Base-by-base conservation (phyloP, 1,140 invertebrate genomes). In the Lordiphosa stackelbergi region DNA sequence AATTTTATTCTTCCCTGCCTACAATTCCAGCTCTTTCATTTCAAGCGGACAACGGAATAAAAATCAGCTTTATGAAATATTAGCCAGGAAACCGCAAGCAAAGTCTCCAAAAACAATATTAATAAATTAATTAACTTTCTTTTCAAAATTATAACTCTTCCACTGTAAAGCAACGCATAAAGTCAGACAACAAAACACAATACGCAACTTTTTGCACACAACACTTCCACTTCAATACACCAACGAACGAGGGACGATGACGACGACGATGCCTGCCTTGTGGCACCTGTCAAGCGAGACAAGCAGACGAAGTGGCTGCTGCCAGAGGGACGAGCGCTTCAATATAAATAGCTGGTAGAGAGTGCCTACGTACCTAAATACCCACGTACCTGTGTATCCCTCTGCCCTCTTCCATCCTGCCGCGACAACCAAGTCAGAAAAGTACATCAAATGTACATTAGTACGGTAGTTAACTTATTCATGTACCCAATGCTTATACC, bases 381-480 rank as follows among this genome's bases (percentile, higher is more conserved):
- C 24, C 11, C 13, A 12, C 28, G 13, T 34, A n/a, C 38, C 24
- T n/a, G 13, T 11, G 13, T 51, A 47, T 45, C 55, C 60, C 61
- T 51, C 48, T 35, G 36, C 43, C 7, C 28, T 34, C 16, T 28
- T 28, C 5, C 28, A 31, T 8, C 7, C 28, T 37, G n/a, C 22
- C 37, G 16, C 37, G 53, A 5, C 45, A 47, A 28, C 42, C 41
- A 35, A 22, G 28, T 61, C 56, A 66, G 62, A 70, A 73, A 66
- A 71, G 69, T 72, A 75, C 72, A 75, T 75, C 72, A 75, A 75
- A 75, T 72, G 72, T 75, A 75, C 72, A 75, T 75, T 75, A 75
- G 72, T 72, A 65, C 69, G 72, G 72, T 75, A 72, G 72, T 75
- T 72, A 75, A 75, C 69, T 72, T 72, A 72, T 69, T 72, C 69